Percentiles rank a stretch among this genome's conserved stretches.
Evolutionary conservation across 2,113 vertebrate genomes (phyloP).

Genomic region (Coracopsis vasa): DNA sequence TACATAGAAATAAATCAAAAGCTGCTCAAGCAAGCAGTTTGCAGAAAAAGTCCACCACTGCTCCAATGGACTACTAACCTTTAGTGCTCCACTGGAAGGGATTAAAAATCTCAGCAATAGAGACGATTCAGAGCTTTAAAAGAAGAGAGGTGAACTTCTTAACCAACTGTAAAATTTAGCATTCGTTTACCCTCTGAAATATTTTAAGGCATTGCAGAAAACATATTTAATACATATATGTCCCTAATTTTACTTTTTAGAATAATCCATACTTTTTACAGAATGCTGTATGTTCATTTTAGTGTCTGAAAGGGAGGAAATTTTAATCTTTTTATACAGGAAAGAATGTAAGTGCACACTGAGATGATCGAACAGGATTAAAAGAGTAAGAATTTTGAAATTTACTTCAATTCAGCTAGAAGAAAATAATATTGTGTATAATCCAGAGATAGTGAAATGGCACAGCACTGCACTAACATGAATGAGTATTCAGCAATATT

Average conservation of each 20-base stretch:
- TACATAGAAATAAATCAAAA: not conserved
- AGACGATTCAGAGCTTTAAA: not conserved
- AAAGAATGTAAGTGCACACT: not conserved
- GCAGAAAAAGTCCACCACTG: not conserved
- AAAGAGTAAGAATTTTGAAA: not conserved
- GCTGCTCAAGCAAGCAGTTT: not conserved
- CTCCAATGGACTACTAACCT: rapidly evolving
- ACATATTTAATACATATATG: not conserved
- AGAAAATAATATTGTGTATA: not conserved
- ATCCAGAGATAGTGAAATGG: not conserved
- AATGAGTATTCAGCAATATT: not conserved
- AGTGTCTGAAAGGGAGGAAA: not conserved
- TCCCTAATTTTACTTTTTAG: not conserved
- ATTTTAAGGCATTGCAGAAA: not conserved
- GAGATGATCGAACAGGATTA: not conserved
- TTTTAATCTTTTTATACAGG: not conserved
- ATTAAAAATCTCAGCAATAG: not conserved
- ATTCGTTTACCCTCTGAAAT: not conserved
- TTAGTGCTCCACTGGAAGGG: not conserved
- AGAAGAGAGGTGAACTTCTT: not conserved
- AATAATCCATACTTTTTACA: not conserved
- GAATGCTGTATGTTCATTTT: not conserved
- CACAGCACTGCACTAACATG: not conserved
- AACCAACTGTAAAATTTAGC: not conserved
- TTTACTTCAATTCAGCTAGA: not conserved